Percentiles rank a stretch among this genome's conserved stretches.
Evolutionary conservation across 2,888 invertebrate genomes (phyloP).

Genomic region (Lasioglossum oenotherae): DNA sequence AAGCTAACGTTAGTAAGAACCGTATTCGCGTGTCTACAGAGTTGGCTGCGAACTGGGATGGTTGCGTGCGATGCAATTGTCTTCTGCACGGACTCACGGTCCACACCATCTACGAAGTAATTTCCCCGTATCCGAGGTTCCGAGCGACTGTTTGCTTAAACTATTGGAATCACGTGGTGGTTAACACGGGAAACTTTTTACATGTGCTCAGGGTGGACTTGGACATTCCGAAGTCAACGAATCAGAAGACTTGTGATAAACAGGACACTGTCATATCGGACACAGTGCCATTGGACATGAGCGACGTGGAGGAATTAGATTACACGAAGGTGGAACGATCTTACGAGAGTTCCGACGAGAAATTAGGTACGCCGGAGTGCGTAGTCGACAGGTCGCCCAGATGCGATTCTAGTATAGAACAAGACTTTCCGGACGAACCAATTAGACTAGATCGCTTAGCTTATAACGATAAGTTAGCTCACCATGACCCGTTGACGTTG

Average conservation of each 20-base stretch:
- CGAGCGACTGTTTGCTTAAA: constrained; percentile 89
- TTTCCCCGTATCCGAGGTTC: constrained; percentile 93
- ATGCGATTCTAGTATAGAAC: constrained; percentile 75
- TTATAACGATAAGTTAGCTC: constrained; percentile 65
- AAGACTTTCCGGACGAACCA: constrained; percentile 75
- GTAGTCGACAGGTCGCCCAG: constrained; percentile 76
- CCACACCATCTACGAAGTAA: constrained; percentile 95
- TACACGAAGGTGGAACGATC: constrained; percentile 77
- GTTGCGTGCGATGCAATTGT: constrained; percentile 90
- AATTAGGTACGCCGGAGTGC: constrained; percentile 74
- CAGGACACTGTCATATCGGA: constrained; percentile 78
- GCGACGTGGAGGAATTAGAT: constrained; percentile 79
- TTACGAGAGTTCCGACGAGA: constrained; percentile 75
- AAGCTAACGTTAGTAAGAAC: not conserved
- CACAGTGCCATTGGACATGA: constrained; percentile 77
- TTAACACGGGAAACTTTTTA: constrained; percentile 94
- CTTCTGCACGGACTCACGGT: constrained; percentile 95
- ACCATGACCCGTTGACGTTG: constrained; percentile 68
- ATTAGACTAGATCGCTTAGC: constrained; percentile 65
- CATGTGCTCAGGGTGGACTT: constrained; percentile 90
- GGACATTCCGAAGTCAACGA: constrained; percentile 80
- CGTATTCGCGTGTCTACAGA: constrained; percentile 76
- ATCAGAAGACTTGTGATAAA: constrained; percentile 79
- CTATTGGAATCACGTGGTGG: constrained; percentile 90
- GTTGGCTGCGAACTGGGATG: constrained; percentile 85